Base-by-base conservation (phyloP, 1,140 invertebrate species). In the Campoletis sonorensis region DNA sequence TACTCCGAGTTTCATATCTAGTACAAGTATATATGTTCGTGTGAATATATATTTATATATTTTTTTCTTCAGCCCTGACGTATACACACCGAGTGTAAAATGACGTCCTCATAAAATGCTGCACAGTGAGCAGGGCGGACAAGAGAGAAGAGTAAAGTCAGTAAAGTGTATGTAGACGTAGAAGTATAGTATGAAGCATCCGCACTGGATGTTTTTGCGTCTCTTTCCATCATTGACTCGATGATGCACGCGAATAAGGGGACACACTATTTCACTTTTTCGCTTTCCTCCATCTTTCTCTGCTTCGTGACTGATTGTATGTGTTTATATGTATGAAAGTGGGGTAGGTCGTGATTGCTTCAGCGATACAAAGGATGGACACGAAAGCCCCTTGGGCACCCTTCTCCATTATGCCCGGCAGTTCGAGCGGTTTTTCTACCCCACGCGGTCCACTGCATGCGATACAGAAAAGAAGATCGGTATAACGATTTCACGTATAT, bases 311-410 rank as follows among this genome's bases (percentile, higher is more conserved):
- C 68, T 80, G 33, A 26, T 37, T 40, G 68, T 61, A 71, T 77
- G 21, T n/a, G n/a, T n/a, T n/a, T 49, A 79, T 21, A 68, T 73
- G 71, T 79, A 16, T 72, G 4, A 21, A 30, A 58, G 79, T 85
- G 81, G 84, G 84, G 82, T 85, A 85, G 84, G 84, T 85, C 84
- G 82, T 83, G 84, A 85, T 85, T 85, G 84, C 76, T 82, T 10
- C 82, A 76, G 73, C 80, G 84, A 85, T 83, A 85, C 84, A 85
- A 85, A 85, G 84, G 84, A 81, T 85, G 84, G 84, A 85, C 84
- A 83, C 73, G 78, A 79, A 82, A 82, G 75, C 58, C 84, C 82
- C 82, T 80, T 79, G 82, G 84, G 82, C 80, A 79, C 84, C 79
- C 82, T 85, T 81, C 82, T 77, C 82, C 78, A 83, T 83, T 83